Conservation (phyloP, 2,113 vertebrate species). For the Datnioides undecimradiatus region DNA sequence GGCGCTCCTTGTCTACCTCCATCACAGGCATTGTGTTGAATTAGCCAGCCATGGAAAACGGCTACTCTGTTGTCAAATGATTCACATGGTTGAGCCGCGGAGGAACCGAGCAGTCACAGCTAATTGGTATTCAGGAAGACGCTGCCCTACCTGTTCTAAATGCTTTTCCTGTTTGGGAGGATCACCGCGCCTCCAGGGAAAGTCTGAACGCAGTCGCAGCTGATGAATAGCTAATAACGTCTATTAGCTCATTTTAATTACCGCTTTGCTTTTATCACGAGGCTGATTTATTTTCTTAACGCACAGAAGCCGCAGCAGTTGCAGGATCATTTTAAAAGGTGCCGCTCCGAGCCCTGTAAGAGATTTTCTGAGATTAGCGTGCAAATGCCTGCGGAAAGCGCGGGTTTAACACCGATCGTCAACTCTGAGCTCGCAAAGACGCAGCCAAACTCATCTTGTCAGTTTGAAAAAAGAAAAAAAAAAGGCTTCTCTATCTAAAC, state of each 20-base stretch:
- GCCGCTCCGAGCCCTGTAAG: background rate
- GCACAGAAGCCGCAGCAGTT: slow-evolving; percentile 11
- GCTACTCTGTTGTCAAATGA: slow-evolving; percentile 68
- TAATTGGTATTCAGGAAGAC: slow-evolving; percentile 66
- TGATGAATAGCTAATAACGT: slow-evolving; percentile 71
- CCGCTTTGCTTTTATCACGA: slow-evolving; percentile 55
- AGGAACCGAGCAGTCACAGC: slow-evolving; percentile 16
- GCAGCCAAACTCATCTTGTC: slow-evolving; percentile 30
- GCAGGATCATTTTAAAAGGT: slow-evolving; percentile 40
- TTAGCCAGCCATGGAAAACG: slow-evolving; percentile 62
- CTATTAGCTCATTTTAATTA: slow-evolving; percentile 73
- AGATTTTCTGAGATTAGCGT: slow-evolving; percentile 50
- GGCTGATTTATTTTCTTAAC: slow-evolving; percentile 58
- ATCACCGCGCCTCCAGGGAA: slow-evolving; percentile 44
- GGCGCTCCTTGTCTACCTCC: slow-evolving; percentile 41
- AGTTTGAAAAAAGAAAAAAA: no score
- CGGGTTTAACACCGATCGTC: slow-evolving; percentile 28
- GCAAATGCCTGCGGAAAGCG: slow-evolving; percentile 25
- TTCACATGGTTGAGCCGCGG: slow-evolving; percentile 51
- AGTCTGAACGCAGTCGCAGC: slow-evolving; percentile 46
- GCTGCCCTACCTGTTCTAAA: slow-evolving; percentile 51
- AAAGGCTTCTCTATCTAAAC: slow-evolving; percentile 34
- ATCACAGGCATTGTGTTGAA: slow-evolving; percentile 53
- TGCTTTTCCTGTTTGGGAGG: slow-evolving; percentile 49
- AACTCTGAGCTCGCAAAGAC: slow-evolving; percentile 6